Conservation (phyloP, 2,797 vertebrate species). For the Passerculus sandwichensis region DNA sequence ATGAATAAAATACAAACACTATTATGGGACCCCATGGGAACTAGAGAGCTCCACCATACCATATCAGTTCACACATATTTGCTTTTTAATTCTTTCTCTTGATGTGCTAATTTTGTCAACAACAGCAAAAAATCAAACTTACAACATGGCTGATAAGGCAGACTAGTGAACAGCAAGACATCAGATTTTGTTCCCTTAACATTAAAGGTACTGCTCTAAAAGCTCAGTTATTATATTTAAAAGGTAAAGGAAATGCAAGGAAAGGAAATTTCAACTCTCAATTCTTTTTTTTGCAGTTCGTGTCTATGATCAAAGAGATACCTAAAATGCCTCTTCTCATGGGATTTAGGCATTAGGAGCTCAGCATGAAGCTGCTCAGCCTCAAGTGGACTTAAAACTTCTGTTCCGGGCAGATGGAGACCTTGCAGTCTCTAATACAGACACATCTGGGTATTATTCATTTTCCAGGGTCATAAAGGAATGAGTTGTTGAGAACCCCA, state of each 20-base stretch:
- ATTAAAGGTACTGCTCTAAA: not conserved
- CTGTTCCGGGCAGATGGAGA: not conserved
- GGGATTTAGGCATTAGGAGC: not conserved
- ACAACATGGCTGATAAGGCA: not conserved
- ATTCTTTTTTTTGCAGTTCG: not conserved
- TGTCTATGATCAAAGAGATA: not conserved
- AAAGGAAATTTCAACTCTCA: not conserved
- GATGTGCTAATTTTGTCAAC: not conserved
- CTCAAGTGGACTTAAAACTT: not conserved
- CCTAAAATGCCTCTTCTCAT: not conserved
- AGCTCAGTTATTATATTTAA: not conserved
- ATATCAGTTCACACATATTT: not conserved
- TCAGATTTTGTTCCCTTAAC: not conserved
- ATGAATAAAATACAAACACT: constrained; percentile 1
- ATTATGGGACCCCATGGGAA: not conserved
- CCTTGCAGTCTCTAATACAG: not conserved
- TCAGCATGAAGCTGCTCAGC: not conserved
- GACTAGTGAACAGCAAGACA: not conserved
- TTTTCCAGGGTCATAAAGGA: not conserved
- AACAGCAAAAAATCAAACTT: not conserved
- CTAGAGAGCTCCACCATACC: not conserved
- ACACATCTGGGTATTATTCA: not conserved
- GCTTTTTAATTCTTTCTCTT: not conserved
- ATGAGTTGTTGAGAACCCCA: not conserved
- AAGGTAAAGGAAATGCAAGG: not conserved